These are phyloP conservation scores for Dromaius novaehollandiae DNA, from an alignment of 2,113 vertebrate species.

Conservation along the genomic window DNA sequence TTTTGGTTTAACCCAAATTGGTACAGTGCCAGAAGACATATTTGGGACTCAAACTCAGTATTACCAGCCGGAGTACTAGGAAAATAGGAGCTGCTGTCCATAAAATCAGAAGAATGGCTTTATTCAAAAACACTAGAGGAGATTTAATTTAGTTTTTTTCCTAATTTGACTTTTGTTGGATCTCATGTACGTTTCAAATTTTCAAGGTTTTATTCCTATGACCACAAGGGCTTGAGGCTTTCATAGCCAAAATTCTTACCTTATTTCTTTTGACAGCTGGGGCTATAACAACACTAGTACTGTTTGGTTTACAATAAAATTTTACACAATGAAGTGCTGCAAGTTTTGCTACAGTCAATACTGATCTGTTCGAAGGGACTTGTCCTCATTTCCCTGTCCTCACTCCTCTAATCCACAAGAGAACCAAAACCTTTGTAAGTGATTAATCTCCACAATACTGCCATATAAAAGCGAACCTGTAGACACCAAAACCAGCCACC, in stretches of 20 bases:
- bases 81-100: not conserved
- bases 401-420: not conserved
- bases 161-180: not conserved
- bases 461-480: not conserved
- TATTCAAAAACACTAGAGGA: not conserved
- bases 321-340: not conserved
- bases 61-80: not conserved
- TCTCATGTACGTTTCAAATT: not conserved
- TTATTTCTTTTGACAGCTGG: conserved; percentile 5
- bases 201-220: not conserved
- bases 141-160: not conserved
- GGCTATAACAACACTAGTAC: not conserved
- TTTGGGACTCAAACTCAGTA: not conserved
- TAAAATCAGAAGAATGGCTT: not conserved
- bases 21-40: not conserved
- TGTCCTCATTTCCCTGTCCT: not conserved
- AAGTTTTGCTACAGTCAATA: not conserved
- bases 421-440: not conserved
- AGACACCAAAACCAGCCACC: not conserved
- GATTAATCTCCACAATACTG: not conserved
- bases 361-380: not conserved
- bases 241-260: not conserved
- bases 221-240: not conserved
- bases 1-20: not conserved
- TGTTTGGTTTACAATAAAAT: not conserved